A percentile compares a stretch with the other conserved stretches of the same genome.
These are phyloP conservation scores for Thymelicus acteon DNA, from an alignment of 2,888 invertebrate species.

Conservation along the genomic window DNA sequence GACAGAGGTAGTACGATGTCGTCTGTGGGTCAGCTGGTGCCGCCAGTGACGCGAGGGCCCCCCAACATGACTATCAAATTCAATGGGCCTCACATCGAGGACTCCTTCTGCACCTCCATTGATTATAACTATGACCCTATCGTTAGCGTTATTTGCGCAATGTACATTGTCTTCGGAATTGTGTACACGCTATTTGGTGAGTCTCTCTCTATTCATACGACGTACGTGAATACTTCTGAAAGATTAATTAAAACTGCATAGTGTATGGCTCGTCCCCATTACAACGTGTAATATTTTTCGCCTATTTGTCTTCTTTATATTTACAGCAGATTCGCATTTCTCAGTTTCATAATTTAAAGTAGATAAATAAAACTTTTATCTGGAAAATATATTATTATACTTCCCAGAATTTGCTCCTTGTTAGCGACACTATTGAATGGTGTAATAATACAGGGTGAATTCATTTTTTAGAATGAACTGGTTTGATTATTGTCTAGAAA, in stretches of 20 bases:
- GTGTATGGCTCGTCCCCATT: conserved; percentile 18
- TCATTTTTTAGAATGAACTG: too few relatives aligned
- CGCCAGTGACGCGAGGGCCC: conserved; percentile 75
- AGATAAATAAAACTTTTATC: too few relatives aligned
- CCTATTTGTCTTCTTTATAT: neutral
- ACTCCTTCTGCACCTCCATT: conserved; percentile 81
- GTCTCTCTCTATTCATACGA: conserved; percentile 55
- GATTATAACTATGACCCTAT: conserved; percentile 87
- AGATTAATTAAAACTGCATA: conserved; percentile 18
- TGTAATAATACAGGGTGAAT: too few relatives aligned
- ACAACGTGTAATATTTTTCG: conserved; percentile 7
- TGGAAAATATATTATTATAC: too few relatives aligned
- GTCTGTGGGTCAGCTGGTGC: conserved; percentile 84
- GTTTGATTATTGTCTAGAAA: too few relatives aligned
- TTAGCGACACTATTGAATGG: too few relatives aligned
- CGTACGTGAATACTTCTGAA: neutral
- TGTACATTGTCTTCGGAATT: conserved; percentile 92
- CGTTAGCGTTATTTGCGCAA: conserved; percentile 87
- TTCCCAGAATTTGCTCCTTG: too few relatives aligned
- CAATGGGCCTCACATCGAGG: conserved; percentile 73
- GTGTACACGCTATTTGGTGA: conserved; percentile 93
- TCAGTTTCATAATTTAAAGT: neutral
- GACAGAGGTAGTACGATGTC: conserved; percentile 57
- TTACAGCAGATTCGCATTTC: neutral
- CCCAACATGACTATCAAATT: conserved; percentile 74